Evolutionary conservation across 2,113 vertebrate genomes (phyloP).

Genomic region (Limnothrissa miodon): DNA sequence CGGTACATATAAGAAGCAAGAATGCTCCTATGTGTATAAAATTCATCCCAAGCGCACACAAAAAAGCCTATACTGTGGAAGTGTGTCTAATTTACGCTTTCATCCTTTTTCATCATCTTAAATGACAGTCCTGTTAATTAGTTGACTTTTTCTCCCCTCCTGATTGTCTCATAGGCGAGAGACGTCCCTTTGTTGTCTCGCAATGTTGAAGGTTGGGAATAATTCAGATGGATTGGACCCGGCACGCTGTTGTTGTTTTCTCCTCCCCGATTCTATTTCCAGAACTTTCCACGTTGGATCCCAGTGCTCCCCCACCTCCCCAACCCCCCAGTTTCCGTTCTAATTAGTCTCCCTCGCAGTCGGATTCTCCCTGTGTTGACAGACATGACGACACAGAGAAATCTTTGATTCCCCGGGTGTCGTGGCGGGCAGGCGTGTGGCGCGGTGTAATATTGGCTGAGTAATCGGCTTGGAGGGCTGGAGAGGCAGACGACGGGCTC

Average conservation of each 20-base stretch:
- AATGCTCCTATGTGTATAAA: neutral
- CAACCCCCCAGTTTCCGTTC: constrained; percentile 20
- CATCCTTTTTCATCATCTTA: constrained; percentile 22
- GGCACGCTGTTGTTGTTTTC: constrained; percentile 30
- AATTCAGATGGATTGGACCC: constrained; percentile 30
- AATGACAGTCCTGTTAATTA: constrained; percentile 38
- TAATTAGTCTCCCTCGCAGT: neutral
- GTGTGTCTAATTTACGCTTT: constrained; percentile 26
- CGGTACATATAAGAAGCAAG: neutral
- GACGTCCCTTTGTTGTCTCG: constrained; percentile 38
- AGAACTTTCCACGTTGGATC: neutral
- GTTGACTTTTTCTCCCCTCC: constrained; percentile 18
- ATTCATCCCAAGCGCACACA: neutral
- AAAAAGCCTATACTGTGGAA: neutral
- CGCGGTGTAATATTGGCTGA: neutral
- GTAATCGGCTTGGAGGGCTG: neutral
- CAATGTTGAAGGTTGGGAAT: constrained; percentile 16
- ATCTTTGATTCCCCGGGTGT: constrained; percentile 8
- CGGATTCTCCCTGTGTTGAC: neutral
- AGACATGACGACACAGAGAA: neutral
- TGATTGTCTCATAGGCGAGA: constrained; percentile 19
- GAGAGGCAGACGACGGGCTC: neutral
- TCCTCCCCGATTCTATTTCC: constrained; percentile 19
- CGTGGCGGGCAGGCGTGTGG: neutral
- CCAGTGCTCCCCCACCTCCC: neutral